phyloP scores from a whole-genome alignment of 2,113 vertebrate species.

The Siphamia tubifer region DNA sequence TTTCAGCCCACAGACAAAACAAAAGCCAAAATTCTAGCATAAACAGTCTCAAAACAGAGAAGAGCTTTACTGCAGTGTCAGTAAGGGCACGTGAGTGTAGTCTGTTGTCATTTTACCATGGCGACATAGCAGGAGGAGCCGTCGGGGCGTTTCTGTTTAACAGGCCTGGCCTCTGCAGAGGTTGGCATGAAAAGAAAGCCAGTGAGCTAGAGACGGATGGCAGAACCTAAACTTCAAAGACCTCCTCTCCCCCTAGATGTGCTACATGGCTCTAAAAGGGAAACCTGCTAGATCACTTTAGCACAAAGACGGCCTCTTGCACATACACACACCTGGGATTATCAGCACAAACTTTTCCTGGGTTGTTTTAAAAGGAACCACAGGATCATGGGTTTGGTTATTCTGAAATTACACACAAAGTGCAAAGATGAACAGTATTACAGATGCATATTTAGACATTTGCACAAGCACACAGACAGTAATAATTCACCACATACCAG shows the following conservation, averaged over 20 bases:
- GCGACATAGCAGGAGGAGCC: conserved; percentile 41
- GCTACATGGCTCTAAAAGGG: conserved; percentile 43
- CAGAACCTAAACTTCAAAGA: conserved; percentile 79
- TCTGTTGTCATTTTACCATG: conserved; percentile 50
- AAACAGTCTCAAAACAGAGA: conserved; percentile 18
- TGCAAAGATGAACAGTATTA: no score
- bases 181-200: conserved; percentile 80
- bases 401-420: conserved; percentile 11
- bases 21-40: not conserved
- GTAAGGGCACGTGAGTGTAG: conserved; percentile 5
- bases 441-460: not conserved
- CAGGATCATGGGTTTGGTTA: conserved; percentile 4
- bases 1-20: not conserved
- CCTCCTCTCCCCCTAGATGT: conserved; percentile 33
- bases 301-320: conserved; percentile 37
- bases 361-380: conserved; percentile 43
- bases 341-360: conserved; percentile 44
- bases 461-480: conserved; percentile 1
- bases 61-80: not conserved
- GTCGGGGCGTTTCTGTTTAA: conserved; percentile 70
- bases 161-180: conserved; percentile 70
- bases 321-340: conserved; percentile 30
- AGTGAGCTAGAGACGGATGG: conserved; percentile 66
- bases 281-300: conserved; percentile 69
- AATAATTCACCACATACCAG: conserved; percentile 50